These are phyloP conservation scores for Dissostichus mawsoni DNA, from an alignment of 2,113 vertebrate genomes.

Conservation along the genomic window DNA sequence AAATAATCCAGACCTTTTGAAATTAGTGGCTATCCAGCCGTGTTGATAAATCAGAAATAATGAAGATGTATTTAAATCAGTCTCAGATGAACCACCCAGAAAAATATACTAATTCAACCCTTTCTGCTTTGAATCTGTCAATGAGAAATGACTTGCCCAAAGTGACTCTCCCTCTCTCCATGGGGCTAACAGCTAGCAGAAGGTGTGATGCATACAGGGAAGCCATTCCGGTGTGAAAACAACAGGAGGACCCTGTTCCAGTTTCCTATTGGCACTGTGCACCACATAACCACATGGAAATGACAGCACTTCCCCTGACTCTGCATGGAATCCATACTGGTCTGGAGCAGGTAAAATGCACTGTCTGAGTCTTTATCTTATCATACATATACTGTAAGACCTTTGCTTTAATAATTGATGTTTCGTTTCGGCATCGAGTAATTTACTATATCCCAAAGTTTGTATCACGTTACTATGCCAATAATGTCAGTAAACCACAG, in stretches of 20 bases:
- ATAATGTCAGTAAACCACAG: conserved; percentile 47
- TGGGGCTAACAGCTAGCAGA: conserved; percentile 76
- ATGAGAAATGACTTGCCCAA: conserved; percentile 57
- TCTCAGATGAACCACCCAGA: not conserved
- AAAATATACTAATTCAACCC: conserved; percentile 4
- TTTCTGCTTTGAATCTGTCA: conserved; percentile 52
- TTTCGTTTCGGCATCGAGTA: not conserved
- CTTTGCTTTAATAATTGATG: not conserved
- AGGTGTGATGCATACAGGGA: conserved; percentile 77
- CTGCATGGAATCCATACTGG: conserved; percentile 48
- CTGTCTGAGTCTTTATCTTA: not conserved
- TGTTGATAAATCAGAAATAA: not conserved
- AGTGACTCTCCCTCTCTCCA: conserved; percentile 58
- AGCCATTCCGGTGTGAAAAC: conserved; percentile 80
- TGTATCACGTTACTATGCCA: conserved; percentile 12
- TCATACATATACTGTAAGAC: not conserved
- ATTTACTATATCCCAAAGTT: too few species aligned
- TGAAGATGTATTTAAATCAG: not conserved
- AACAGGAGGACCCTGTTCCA: conserved; percentile 69
- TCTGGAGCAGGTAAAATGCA: conserved; percentile 15
- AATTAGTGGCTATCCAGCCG: not conserved
- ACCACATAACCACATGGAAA: conserved; percentile 65
- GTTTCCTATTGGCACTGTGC: conserved; percentile 64
- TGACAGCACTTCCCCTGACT: conserved; percentile 65
- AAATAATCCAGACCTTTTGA: not conserved